Evolutionary conservation across 2,888 invertebrate species (phyloP), one percentile per base, ranked within the genome.

Genomic region (Tinea semifulvella): DNA sequence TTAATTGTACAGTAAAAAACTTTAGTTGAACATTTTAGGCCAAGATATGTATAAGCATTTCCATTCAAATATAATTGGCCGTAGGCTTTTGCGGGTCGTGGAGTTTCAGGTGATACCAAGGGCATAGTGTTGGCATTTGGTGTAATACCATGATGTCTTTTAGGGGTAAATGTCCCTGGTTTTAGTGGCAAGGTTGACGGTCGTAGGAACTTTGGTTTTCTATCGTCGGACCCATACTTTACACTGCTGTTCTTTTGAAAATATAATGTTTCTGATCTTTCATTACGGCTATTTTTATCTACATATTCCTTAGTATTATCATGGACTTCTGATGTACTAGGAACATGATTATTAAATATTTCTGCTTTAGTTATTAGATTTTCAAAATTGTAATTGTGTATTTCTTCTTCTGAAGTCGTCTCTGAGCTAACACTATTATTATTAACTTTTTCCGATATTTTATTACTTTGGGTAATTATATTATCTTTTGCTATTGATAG

Each of bases 1-100:
- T 95, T 94, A 42, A 96, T 84, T 1, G 96, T 96, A 60, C 97
- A 97, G 68, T 94, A 98, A 56, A 94, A 95, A 47, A 91, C 88
- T 64, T 92, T 88, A 1, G 95, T 94, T 16, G 94, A 94, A 65
- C 93, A 92, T 71, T 96, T 96, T 47, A 96, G 79, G 0, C 94
- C 95, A 57, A 96, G 75, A 69, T 94, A 94, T 38, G 95, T 95
- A 66, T 95, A 96, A 28, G 94, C 94, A 62, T 94, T 93, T 25
- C 95, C 95, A 63, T 95, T 94, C 48, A 94, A 79, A 69, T 92
- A 93, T 47, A 94, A 84, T 65, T 96, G 94, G 35, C 92, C 91
- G 61, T 93, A 94, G 20, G 92, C 90, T 65, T 95, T 95, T 28
- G 91, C 91, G 1, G 94, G 93, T 11, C 95, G 81, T 7, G 95